phyloP scores from a whole-genome alignment of 2,888 invertebrate species.

The Nomada lathburiana region DNA sequence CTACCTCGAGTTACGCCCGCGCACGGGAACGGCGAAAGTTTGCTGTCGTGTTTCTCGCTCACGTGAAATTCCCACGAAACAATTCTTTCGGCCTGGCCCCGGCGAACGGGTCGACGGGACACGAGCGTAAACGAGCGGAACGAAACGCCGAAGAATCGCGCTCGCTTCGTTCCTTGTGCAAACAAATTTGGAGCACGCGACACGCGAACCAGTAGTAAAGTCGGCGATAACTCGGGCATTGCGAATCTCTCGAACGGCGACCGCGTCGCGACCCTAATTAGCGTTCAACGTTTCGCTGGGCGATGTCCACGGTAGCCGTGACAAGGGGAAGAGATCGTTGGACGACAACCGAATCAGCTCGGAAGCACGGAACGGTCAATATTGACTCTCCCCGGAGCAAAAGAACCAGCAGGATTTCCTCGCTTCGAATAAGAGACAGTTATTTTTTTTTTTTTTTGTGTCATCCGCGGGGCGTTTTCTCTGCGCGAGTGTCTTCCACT shows the following conservation, averaged over 20 bases:
- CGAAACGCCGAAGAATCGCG: background rate
- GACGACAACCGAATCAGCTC: conserved; percentile 19
- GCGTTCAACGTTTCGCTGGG: conserved; percentile 9
- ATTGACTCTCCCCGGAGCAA: conserved; percentile 62
- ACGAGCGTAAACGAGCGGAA: conserved; percentile 13
- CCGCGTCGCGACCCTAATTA: conserved; percentile 11
- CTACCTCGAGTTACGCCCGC: conserved; percentile 50
- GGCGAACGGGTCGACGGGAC: conserved; percentile 17
- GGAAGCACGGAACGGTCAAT: conserved; percentile 64
- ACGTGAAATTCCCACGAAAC: conserved; percentile 61
- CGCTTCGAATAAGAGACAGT: conserved; percentile 65
- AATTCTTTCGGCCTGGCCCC: conserved; percentile 54
- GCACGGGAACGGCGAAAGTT: conserved; percentile 62
- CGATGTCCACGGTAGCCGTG: background rate
- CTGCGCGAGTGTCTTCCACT: conserved; percentile 43
- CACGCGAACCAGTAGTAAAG: background rate
- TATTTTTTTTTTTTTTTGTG: conserved; percentile 64
- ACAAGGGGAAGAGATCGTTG: background rate
- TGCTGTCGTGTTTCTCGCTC: conserved; percentile 32
- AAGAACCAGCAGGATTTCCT: conserved; percentile 69
- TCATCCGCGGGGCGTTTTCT: conserved; percentile 68
- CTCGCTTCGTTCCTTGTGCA: conserved; percentile 15
- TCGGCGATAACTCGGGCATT: background rate
- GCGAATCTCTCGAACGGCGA: background rate
- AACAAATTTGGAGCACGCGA: background rate